Percentiles rank a stretch among this genome's conserved stretches.
phyloP scores from a whole-genome alignment of 53 echinoderm and acorn worm species.

The Arbacia lixula region DNA sequence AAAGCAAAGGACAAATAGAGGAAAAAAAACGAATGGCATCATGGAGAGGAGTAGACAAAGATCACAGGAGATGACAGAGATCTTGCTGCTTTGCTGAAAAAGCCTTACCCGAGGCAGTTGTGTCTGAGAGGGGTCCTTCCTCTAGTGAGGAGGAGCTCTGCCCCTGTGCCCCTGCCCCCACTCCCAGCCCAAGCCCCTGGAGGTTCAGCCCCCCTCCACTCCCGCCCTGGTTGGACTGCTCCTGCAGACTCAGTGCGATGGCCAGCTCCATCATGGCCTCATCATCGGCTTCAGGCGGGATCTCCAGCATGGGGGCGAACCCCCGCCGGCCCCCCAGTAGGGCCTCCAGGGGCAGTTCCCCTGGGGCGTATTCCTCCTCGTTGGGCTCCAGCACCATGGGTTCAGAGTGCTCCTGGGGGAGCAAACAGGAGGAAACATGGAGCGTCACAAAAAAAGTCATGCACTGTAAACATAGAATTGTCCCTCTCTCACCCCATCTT shows the following conservation, averaged over 20 bases:
- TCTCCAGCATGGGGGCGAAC: conserved; percentile 95
- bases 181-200: conserved; percentile 67
- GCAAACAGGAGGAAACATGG: neutral
- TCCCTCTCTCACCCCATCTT: too few relatives aligned
- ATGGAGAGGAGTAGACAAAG: too few relatives aligned
- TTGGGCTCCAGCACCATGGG: conserved; percentile 91
- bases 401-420: conserved; percentile 74
- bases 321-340: conserved; percentile 87
- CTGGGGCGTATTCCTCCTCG: conserved; percentile 56
- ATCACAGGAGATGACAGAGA: too few relatives aligned
- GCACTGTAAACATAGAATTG: too few relatives aligned
- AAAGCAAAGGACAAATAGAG: too few relatives aligned
- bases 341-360: conserved; percentile 78
- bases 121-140: conserved; percentile 93
- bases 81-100: too few relatives aligned
- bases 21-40: too few relatives aligned
- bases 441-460: too few relatives aligned
- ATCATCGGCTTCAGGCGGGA: conserved; percentile 96
- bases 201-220: conserved; percentile 70
- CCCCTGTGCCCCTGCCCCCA: conserved; percentile 70
- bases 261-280: conserved; percentile 99
- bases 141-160: conserved; percentile 95
- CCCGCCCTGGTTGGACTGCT: conserved; percentile 73
- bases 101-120: conserved; percentile 97
- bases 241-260: conserved; percentile 87